These are phyloP conservation scores for Camptogramma bilineatum DNA, from an alignment of 2,888 invertebrate species.

Conservation along the genomic window DNA sequence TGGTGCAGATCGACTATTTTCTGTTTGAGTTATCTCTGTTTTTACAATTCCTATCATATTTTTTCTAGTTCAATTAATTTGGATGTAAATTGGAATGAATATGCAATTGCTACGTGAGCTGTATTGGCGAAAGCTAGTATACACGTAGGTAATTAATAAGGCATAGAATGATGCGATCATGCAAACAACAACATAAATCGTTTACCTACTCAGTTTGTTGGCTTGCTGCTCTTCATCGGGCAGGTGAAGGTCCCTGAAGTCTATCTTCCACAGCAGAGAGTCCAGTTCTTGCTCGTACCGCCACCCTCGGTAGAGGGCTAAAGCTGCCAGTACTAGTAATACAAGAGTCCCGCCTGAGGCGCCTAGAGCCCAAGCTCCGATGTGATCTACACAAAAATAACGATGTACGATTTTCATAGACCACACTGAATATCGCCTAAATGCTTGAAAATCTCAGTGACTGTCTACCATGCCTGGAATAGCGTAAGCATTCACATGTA, in stretches of 20 bases:
- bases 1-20: too few relatives aligned
- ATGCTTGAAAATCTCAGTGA: too few relatives aligned
- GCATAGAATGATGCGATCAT: conserved; percentile 54
- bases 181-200: conserved; percentile 76
- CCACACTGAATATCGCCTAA: too few relatives aligned
- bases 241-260: conserved; percentile 94
- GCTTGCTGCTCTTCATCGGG: conserved; percentile 77
- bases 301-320: conserved; percentile 95
- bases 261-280: conserved; percentile 97
- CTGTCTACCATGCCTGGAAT: too few relatives aligned
- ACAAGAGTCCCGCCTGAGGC: conserved; percentile 91
- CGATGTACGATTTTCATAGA: neutral
- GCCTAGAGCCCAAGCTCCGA: conserved; percentile 92
- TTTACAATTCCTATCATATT: too few relatives aligned
- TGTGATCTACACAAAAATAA: conserved; percentile 79
- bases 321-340: conserved; percentile 88
- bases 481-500: too few relatives aligned
- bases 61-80: too few relatives aligned
- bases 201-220: conserved; percentile 85
- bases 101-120: neutral
- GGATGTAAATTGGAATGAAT: too few relatives aligned
- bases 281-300: conserved; percentile 97
- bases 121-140: neutral
- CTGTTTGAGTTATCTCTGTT: too few relatives aligned
- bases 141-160: neutral